Evolutionary conservation across 2,888 invertebrate species (phyloP), one percentile per base, ranked within the genome.

Genomic region (Tachina grossa): DNA sequence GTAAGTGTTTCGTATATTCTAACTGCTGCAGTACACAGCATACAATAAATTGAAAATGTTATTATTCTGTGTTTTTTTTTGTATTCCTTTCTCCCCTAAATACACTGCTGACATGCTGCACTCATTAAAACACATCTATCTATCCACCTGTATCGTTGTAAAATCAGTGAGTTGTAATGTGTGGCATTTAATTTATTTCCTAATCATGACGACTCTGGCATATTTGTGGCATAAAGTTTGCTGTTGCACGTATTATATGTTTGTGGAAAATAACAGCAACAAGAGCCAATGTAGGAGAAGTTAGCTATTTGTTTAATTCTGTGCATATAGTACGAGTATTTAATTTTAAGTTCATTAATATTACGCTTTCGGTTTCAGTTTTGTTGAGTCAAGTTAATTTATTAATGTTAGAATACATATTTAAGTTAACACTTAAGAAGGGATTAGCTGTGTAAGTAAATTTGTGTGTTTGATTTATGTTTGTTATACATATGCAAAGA

Each of bases 371-470:
- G 16, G 31, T 31, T 71, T 71, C 19, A 6, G 6, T 76, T 66
- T 16, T 63, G 47, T 75, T 61, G 31, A 53, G 22, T 66, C 55
- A n/a, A 45, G 31, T 61, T 75, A 10, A 68, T 49, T 83, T 83
- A 72, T 76, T 72, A 80, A 68, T 49, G 51, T 80, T 83, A 83
- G 59, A 76, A 66, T 68, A 69, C 61, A 53, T 55, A 72, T 85
- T 82, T 83, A 83, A 83, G 83, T 85, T 83, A 85, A 83, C 79
- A 85, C 59, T 45, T 85, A 83, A 85, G 79, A 66, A 80, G 76
- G 85, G 79, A 76, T 71, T 83, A 85, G 79, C 19, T 75, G 63
- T 61, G 55, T 85, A 85, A 76, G 83, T 79, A 72, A 61, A 51
- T n/a, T 41, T 49, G 41, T 13, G 16, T 45, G 47, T 71, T 57